These are phyloP conservation scores for Sarcophaga caerulescens DNA, from an alignment of 2,888 invertebrate genomes.

Conservation along the genomic window DNA sequence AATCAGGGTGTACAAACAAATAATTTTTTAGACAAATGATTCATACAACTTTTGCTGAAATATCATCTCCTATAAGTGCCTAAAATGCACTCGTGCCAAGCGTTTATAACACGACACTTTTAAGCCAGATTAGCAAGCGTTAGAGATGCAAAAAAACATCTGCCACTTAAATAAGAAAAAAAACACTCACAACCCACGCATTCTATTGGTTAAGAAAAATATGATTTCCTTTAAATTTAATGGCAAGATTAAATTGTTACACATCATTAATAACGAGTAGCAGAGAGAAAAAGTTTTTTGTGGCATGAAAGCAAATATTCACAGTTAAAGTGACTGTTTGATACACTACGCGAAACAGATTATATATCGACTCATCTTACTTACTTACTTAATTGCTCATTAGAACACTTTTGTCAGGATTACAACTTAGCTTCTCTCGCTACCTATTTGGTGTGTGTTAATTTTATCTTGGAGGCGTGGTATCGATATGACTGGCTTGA, in stretches of 20 bases:
- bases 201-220: not conserved
- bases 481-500: too few species aligned
- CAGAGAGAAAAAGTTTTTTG: not conserved
- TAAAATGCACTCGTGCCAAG: slow-evolving; percentile 7
- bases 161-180: not conserved
- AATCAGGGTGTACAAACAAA: not conserved
- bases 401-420: too few species aligned
- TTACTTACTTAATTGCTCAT: too few species aligned
- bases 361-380: too few species aligned
- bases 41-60: not conserved
- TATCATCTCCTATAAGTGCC: not conserved
- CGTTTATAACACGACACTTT: slow-evolving; percentile 35
- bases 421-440: too few species aligned
- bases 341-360: not conserved
- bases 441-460: too few species aligned
- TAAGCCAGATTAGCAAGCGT: not conserved
- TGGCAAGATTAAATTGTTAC: slow-evolving; percentile 52
- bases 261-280: slow-evolving; percentile 57
- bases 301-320: not conserved
- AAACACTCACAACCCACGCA: slow-evolving; percentile 36
- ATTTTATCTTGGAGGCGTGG: too few species aligned
- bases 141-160: not conserved
- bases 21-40: not conserved
- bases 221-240: slow-evolving; percentile 41
- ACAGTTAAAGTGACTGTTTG: not conserved